Evolutionary conservation across 2,888 invertebrate genomes (phyloP).

Genomic region (Orchestes rusci): DNA sequence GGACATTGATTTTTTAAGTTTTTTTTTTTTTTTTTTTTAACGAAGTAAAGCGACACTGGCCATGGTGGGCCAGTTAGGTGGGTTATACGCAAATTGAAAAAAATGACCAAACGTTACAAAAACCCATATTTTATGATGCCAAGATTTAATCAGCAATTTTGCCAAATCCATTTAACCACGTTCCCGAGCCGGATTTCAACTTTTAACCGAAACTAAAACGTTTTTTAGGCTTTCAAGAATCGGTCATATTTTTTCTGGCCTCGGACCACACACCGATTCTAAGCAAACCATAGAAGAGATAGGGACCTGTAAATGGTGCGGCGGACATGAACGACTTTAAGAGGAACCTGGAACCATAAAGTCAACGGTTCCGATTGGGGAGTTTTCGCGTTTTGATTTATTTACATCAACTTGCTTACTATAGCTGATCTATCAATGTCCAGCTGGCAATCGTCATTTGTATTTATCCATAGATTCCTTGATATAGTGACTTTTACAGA

Average conservation of each 20-base stretch:
- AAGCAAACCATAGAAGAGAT: conserved; percentile 19
- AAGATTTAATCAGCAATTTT: too few relatives aligned
- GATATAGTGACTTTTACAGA: too few relatives aligned
- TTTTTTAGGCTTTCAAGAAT: conserved; percentile 15
- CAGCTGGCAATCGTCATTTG: too few relatives aligned
- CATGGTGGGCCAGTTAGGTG: too few relatives aligned
- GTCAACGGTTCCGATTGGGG: conserved; percentile 15
- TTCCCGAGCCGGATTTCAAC: conserved; percentile 6
- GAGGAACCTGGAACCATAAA: conserved; percentile 20
- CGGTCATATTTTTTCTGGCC: conserved; percentile 13
- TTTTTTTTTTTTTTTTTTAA: too few relatives aligned
- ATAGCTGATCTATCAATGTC: background rate
- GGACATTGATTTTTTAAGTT: too few relatives aligned
- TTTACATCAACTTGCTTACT: background rate
- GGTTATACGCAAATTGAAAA: too few relatives aligned
- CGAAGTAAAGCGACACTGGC: too few relatives aligned
- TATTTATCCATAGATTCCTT: too few relatives aligned
- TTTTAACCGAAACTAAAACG: conserved; percentile 9
- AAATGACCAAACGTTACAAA: too few relatives aligned
- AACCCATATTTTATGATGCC: too few relatives aligned
- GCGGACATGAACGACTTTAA: conserved; percentile 17
- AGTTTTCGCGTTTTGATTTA: conserved; percentile 1
- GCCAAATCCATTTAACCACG: too few relatives aligned
- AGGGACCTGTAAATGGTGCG: conserved; percentile 16
- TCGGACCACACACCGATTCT: conserved; percentile 17